A percentile compares a stretch with the other conserved stretches of the same genome.
Evolutionary conservation across 2,888 invertebrate genomes (phyloP).

Genomic region (Nycteola revayana): DNA sequence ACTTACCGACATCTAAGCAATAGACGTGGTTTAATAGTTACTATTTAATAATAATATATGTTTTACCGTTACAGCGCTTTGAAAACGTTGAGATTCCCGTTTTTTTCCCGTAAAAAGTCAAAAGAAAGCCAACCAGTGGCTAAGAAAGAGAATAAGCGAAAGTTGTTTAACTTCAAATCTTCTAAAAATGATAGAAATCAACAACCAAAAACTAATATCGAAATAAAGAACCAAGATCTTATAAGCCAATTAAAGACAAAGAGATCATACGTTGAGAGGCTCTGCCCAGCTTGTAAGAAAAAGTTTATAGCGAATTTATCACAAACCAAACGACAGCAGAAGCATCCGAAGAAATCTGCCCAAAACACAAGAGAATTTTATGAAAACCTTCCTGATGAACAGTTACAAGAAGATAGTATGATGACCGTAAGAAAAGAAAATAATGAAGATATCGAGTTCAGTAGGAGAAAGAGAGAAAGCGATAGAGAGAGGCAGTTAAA

Average conservation of each 20-base stretch:
- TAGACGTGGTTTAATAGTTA: no score
- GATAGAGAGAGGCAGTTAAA: slow-evolving; percentile 36
- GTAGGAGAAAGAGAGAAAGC: slow-evolving; percentile 25
- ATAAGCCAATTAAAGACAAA: slow-evolving; percentile 17
- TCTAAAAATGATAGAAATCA: slow-evolving; percentile 15
- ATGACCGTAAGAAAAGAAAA: slow-evolving; percentile 9
- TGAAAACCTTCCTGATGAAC: slow-evolving; percentile 14
- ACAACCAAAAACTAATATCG: not conserved
- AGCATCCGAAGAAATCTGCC: slow-evolving; percentile 12
- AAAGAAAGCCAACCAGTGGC: slow-evolving; percentile 18
- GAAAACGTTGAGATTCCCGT: slow-evolving; percentile 55
- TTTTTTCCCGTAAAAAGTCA: slow-evolving; percentile 62
- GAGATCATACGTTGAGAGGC: slow-evolving; percentile 26
- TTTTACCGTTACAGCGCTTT: slow-evolving; percentile 48
- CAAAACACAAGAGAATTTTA: slow-evolving; percentile 39
- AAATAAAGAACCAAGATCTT: slow-evolving; percentile 6
- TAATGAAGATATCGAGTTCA: not conserved
- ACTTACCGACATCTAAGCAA: no score
- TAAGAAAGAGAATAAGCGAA: slow-evolving; percentile 48
- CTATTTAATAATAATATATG: not conserved
- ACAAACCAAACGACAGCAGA: slow-evolving; percentile 8
- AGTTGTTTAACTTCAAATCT: slow-evolving; percentile 36
- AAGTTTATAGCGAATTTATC: slow-evolving; percentile 14
- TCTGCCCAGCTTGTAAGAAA: slow-evolving; percentile 35
- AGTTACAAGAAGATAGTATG: slow-evolving; percentile 9